phyloP scores from a whole-genome alignment of 2,797 vertebrate species.

The Aplochiton taeniatus region DNA sequence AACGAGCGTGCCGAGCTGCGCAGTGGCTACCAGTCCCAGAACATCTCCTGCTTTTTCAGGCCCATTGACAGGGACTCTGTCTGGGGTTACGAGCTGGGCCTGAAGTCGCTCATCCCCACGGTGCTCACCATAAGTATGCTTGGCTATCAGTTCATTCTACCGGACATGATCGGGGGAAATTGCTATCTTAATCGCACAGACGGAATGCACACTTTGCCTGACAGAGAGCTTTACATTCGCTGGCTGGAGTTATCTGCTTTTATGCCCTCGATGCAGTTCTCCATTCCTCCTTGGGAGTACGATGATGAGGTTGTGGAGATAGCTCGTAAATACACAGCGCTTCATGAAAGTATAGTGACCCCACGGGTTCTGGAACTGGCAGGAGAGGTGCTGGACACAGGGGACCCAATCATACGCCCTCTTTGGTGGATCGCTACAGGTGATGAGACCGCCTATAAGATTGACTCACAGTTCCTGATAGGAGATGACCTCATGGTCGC shows the following conservation, averaged over 20 bases:
- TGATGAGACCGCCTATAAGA: constrained; percentile 86
- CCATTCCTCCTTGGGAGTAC: constrained; percentile 92
- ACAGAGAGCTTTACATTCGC: constrained; percentile 93
- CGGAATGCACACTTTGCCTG: constrained; percentile 74
- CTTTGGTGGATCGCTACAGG: constrained; percentile 96
- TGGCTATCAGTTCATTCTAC: constrained; percentile 90
- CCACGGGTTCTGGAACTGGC: constrained; percentile 91
- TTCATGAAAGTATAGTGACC: constrained; percentile 89
- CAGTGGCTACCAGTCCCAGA: constrained; percentile 91
- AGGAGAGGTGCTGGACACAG: constrained; percentile 84
- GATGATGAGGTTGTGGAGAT: constrained; percentile 91
- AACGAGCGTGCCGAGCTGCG: constrained; percentile 86
- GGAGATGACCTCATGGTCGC: constrained; percentile 96
- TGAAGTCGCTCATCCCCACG: constrained; percentile 93
- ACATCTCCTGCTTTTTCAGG: constrained; percentile 96
- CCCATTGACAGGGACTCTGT: constrained; percentile 94
- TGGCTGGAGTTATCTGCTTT: constrained; percentile 96
- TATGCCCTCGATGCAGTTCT: constrained; percentile 98
- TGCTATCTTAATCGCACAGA: constrained; percentile 76
- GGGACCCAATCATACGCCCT: constrained; percentile 94
- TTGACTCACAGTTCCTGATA: constrained; percentile 96
- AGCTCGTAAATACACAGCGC: constrained; percentile 84
- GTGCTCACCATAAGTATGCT: constrained; percentile 85
- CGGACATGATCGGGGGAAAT: constrained; percentile 92
- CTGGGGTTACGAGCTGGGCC: constrained; percentile 94